Percentiles rank a stretch among this genome's conserved stretches.
Evolutionary conservation across 2,797 vertebrate genomes (phyloP).

Genomic region (Carduelis carduelis): DNA sequence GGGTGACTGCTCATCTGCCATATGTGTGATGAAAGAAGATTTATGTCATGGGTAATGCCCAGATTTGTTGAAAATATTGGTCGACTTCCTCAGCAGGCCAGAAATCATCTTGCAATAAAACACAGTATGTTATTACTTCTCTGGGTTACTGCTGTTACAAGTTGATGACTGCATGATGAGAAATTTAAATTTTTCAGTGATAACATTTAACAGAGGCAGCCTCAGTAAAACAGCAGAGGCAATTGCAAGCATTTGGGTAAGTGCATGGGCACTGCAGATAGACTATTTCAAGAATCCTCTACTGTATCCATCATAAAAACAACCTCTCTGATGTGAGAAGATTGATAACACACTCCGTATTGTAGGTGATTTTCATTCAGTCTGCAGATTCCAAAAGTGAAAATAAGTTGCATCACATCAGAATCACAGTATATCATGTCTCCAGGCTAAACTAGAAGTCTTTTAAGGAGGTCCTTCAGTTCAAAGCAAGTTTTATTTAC

Average conservation of each 20-base stretch:
- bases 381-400: not conserved
- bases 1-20: not conserved
- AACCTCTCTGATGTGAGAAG: not conserved
- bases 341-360: not conserved
- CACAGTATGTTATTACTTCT: not conserved
- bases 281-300: not conserved
- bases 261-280: not conserved
- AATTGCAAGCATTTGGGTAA: not conserved
- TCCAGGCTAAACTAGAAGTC: not conserved
- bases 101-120: not conserved
- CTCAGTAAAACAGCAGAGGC: not conserved
- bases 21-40: not conserved
- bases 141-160: not conserved
- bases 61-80: not conserved
- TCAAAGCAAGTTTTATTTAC: not conserved
- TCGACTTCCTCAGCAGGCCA: not conserved
- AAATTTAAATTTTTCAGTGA: slow-evolving; percentile 1
- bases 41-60: not conserved
- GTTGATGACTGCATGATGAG: not conserved
- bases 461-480: not conserved
- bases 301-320: not conserved
- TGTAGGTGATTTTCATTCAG: not conserved
- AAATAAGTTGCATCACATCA: not conserved
- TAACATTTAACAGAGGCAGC: not conserved
- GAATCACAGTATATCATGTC: not conserved